Percentiles rank a stretch among this genome's conserved stretches.
phyloP scores from a whole-genome alignment of 2,113 vertebrate species.

The Microcebus lehilahytsara region DNA sequence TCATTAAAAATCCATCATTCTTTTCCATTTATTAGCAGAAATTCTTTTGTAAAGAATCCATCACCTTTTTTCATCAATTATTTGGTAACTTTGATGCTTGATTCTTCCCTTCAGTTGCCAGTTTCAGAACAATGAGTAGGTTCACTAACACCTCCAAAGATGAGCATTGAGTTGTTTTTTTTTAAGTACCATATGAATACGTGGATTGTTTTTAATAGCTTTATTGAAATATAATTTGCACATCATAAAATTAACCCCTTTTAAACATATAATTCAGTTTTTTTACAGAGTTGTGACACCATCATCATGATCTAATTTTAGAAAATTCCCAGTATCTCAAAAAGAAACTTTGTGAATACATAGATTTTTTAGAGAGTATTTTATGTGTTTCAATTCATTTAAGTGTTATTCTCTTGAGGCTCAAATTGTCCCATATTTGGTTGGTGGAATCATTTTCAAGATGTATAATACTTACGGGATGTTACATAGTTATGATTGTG shows the following conservation, averaged over 20 bases:
- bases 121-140: conserved; percentile 31
- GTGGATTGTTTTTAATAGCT: not conserved
- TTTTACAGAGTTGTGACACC: not conserved
- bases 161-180: not conserved
- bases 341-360: not conserved
- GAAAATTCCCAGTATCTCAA: not conserved
- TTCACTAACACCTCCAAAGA: not conserved
- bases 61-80: not conserved
- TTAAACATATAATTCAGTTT: not conserved
- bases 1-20: not conserved
- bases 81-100: not conserved
- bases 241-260: not conserved
- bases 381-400: conserved; percentile 12
- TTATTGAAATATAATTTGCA: conserved; percentile 19
- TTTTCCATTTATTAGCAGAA: not conserved
- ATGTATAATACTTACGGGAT: not conserved
- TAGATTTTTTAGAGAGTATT: not conserved
- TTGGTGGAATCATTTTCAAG: not conserved
- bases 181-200: not conserved
- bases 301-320: not conserved
- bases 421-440: not conserved
- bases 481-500: not conserved
- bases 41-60: not conserved
- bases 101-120: not conserved
- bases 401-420: not conserved